Evolutionary conservation across 2,113 vertebrate genomes (phyloP).

Genomic region (Paramormyrops kingsleyae): DNA sequence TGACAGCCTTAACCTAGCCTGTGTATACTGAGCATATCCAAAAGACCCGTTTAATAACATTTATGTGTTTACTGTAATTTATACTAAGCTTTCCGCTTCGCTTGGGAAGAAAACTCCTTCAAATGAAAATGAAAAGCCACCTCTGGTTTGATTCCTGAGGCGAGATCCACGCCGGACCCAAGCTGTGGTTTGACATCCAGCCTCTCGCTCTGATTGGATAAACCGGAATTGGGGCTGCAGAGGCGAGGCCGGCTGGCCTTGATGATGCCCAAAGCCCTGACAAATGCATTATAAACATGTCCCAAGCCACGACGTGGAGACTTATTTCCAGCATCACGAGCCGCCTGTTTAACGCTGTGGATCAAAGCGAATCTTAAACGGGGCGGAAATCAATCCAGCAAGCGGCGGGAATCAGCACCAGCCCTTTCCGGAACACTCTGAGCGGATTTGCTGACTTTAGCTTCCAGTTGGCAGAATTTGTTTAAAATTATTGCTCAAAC

Average conservation of each 20-base stretch:
- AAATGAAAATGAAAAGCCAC: slow-evolving; percentile 8
- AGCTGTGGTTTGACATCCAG: background rate
- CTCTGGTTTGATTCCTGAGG: background rate
- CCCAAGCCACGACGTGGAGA: background rate
- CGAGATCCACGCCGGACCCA: background rate
- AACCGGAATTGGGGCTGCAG: background rate
- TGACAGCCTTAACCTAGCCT: background rate
- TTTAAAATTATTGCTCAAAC: background rate
- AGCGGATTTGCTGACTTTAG: background rate
- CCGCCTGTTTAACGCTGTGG: slow-evolving; percentile 9
- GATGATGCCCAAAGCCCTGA: slow-evolving; percentile 12
- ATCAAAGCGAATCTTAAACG: slow-evolving; percentile 16
- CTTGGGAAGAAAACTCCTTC: background rate
- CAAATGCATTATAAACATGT: slow-evolving; percentile 22
- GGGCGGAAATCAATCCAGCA: slow-evolving; percentile 20
- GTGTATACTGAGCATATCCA: background rate
- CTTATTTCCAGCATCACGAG: slow-evolving; percentile 1
- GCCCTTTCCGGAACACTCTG: background rate
- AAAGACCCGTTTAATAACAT: background rate
- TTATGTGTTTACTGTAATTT: slow-evolving; percentile 4
- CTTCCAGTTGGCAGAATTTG: slow-evolving; percentile 1
- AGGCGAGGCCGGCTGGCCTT: background rate
- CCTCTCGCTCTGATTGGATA: background rate
- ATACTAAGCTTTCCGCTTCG: background rate
- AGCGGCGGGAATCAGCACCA: background rate